Conservation (phyloP, 1,140 invertebrate species). For the Pachypsylla venusta region DNA sequence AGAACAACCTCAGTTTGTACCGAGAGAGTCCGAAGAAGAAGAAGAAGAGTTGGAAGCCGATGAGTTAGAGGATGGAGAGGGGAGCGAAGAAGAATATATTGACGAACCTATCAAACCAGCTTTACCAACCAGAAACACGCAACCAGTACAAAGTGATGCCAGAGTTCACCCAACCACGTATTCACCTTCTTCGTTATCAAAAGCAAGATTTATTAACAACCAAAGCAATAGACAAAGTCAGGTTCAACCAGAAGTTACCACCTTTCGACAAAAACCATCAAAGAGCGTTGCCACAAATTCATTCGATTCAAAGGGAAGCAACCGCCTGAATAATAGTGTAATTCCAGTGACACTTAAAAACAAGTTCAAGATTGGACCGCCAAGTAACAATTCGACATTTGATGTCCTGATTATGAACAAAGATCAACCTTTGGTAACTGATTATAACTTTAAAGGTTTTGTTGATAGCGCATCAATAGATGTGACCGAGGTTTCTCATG, state of each 20-base stretch:
- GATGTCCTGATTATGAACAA: constrained; percentile 20
- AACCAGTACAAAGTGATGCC: constrained; percentile 11
- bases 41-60: constrained; percentile 10
- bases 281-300: constrained; percentile 9
- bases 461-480: constrained; percentile 21
- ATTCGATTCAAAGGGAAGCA: not conserved
- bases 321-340: not conserved
- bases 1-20: constrained; percentile 4
- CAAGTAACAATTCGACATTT: constrained; percentile 16
- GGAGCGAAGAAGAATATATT: constrained; percentile 8
- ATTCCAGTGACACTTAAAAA: not conserved
- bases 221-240: constrained; percentile 14
- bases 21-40: not conserved
- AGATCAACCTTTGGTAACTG: constrained; percentile 19
- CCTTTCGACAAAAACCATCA: constrained; percentile 10
- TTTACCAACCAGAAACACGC: not conserved
- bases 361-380: not conserved
- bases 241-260: not conserved
- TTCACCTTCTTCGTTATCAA: constrained; percentile 14
- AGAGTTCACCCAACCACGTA: constrained; percentile 19
- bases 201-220: constrained; percentile 4
- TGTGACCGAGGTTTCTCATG: constrained; percentile 12
- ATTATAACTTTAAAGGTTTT: constrained; percentile 21
- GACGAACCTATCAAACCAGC: not conserved
- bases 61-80: not conserved